Conservation (phyloP, 2,113 vertebrate species). For the Electrona antarctica region DNA sequence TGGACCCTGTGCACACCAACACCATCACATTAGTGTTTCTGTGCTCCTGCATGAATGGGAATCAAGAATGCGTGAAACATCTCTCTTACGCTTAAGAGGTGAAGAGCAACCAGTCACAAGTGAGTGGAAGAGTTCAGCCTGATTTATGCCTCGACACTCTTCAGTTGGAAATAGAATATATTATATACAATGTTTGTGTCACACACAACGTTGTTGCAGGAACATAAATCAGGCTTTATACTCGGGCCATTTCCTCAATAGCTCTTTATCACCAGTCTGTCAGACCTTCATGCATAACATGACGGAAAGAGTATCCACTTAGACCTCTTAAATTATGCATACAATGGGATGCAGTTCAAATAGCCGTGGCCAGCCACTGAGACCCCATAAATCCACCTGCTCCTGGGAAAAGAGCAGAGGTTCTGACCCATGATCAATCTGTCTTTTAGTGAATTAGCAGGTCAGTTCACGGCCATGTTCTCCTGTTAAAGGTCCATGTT, state of each 20-base stretch:
- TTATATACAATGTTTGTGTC: not conserved
- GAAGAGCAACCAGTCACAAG: too few relatives aligned
- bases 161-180: not conserved
- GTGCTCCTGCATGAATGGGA: too few relatives aligned
- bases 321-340: slow-evolving; percentile 5
- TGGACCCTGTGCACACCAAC: too few relatives aligned
- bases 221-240: too few relatives aligned
- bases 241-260: not conserved
- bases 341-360: slow-evolving; percentile 12
- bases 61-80: too few relatives aligned
- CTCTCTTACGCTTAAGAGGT: too few relatives aligned
- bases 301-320: not conserved
- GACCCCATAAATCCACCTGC: not conserved
- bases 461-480: slow-evolving; percentile 16
- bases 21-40: too few relatives aligned
- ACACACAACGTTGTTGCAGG: too few relatives aligned
- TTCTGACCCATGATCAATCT: slow-evolving; percentile 22
- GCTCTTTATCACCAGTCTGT: not conserved
- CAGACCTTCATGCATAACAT: not conserved
- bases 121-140: too few relatives aligned
- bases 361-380: not conserved
- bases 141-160: not conserved
- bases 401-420: slow-evolving; percentile 37
- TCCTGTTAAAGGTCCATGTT: slow-evolving; percentile 8
- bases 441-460: slow-evolving; percentile 38